These are phyloP conservation scores for Oxygymnocypris stewartii DNA, from an alignment of 2,113 vertebrate genomes.

Conservation along the genomic window DNA sequence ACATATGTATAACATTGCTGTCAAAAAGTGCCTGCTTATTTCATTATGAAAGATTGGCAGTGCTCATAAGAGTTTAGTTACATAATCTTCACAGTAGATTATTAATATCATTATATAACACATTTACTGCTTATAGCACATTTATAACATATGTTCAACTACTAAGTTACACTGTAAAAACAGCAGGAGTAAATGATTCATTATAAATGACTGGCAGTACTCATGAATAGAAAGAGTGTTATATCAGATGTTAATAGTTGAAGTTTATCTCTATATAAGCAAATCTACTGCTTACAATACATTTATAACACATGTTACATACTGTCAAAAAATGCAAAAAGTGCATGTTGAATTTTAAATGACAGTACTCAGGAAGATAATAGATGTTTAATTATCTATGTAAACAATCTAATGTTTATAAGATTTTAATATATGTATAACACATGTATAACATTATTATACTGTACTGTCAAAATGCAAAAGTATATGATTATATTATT, in stretches of 20 bases:
- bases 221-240: background rate
- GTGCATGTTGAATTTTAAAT: background rate
- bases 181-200: background rate
- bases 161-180: background rate
- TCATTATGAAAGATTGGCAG: too few species aligned
- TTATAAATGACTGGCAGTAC: background rate
- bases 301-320: background rate
- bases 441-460: background rate
- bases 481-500: background rate
- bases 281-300: background rate
- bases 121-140: background rate
- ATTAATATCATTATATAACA: background rate
- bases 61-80: too few species aligned
- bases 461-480: background rate
- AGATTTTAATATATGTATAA: background rate
- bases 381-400: background rate
- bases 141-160: background rate
- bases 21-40: too few species aligned
- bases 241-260: background rate
- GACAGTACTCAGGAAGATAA: background rate
- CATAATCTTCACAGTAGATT: too few species aligned
- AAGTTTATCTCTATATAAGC: background rate
- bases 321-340: background rate
- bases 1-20: too few species aligned
- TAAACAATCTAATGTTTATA: background rate